These are phyloP conservation scores for Tetrax tetrax DNA, from an alignment of 2,113 vertebrate genomes.

Conservation along the genomic window DNA sequence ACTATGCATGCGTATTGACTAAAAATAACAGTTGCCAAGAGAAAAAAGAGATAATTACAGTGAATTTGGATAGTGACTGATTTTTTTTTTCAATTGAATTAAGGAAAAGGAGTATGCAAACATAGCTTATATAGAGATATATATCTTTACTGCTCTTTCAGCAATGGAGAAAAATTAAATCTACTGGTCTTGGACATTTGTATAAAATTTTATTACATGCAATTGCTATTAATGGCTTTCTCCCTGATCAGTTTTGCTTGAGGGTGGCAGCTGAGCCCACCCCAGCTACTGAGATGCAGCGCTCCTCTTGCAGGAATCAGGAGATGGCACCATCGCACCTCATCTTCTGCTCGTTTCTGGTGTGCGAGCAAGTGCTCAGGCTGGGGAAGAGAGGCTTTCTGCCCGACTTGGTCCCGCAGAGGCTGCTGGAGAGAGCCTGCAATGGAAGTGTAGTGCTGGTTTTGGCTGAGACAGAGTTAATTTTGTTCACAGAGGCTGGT, in stretches of 20 bases:
- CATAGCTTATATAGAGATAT: not conserved
- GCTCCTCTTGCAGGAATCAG: not conserved
- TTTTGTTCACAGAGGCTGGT: too few species aligned
- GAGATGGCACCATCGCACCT: slow-evolving; percentile 6
- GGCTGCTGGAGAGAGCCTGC: not conserved
- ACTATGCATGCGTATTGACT: not conserved
- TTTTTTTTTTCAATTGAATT: slow-evolving; percentile 45
- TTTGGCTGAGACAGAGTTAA: too few species aligned
- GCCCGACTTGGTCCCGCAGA: fast-evolving
- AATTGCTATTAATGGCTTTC: not conserved
- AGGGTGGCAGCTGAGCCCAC: not conserved
- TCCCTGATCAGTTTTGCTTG: not conserved
- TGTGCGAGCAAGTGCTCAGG: not conserved
- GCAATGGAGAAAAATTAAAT: not conserved
- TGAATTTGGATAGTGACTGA: slow-evolving; percentile 8
- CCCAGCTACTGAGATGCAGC: not conserved
- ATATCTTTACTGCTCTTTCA: slow-evolving; percentile 1
- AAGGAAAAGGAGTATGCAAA: slow-evolving; percentile 30
- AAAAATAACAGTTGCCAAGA: slow-evolving; percentile 39
- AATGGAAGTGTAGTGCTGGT: not conserved
- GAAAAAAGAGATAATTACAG: slow-evolving; percentile 28
- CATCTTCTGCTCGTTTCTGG: not conserved
- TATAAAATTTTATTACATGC: not conserved
- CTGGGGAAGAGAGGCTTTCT: not conserved
- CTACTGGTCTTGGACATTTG: not conserved